These are phyloP conservation scores for Watsonalla binaria DNA, from an alignment of 2,888 invertebrate genomes.

Conservation along the genomic window DNA sequence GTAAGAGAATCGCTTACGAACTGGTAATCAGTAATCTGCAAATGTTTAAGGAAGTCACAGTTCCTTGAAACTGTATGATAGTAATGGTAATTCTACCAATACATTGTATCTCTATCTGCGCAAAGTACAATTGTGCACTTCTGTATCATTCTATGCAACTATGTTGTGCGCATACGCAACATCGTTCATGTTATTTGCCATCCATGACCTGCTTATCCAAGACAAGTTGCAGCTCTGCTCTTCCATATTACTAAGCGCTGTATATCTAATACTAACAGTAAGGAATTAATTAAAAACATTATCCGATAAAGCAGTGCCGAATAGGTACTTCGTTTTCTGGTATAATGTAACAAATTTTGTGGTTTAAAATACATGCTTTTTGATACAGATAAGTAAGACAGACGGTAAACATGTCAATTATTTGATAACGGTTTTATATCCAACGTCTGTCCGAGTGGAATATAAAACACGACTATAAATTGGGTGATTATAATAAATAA, in stretches of 20 bases:
- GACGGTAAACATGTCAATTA: background rate
- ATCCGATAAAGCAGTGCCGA: too few relatives aligned
- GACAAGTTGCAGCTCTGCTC: constrained; percentile 10
- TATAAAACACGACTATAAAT: background rate
- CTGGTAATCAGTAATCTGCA: constrained; percentile 8
- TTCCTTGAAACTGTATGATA: constrained; percentile 23
- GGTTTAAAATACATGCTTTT: too few relatives aligned
- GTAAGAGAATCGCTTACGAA: background rate
- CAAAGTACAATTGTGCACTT: constrained; percentile 9
- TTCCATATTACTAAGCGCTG: constrained; percentile 2
- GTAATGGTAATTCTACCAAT: constrained; percentile 16
- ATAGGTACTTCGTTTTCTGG: too few relatives aligned
- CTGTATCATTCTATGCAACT: constrained; percentile 25
- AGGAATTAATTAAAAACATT: background rate
- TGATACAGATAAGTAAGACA: background rate
- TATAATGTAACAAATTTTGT: too few relatives aligned
- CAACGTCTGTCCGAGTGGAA: background rate
- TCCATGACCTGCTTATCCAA: constrained; percentile 52
- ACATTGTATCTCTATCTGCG: constrained; percentile 10
- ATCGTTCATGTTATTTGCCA: constrained; percentile 35
- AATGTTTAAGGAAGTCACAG: constrained; percentile 21
- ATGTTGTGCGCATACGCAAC: constrained; percentile 24
- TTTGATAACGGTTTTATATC: background rate
- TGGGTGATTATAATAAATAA: background rate
- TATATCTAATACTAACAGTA: background rate